phyloP scores from a whole-genome alignment of 2,113 vertebrate genomes.

The Calypte anna region DNA sequence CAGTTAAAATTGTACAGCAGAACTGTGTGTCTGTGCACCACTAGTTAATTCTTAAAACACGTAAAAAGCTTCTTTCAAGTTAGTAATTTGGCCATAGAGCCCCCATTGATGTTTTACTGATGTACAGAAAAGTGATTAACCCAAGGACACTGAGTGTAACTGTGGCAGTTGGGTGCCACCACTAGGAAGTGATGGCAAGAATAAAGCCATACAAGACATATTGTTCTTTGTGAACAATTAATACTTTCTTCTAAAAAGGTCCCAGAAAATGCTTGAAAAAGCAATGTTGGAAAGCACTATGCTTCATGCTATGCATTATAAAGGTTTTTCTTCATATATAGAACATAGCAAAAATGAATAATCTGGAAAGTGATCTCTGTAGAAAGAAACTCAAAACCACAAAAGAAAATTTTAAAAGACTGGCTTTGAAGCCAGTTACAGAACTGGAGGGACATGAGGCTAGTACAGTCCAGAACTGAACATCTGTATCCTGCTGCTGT shows the following conservation, averaged over 20 bases:
- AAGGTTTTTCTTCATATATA: not conserved
- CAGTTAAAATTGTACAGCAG: not conserved
- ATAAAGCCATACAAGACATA: not conserved
- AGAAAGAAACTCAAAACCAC: not conserved
- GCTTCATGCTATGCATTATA: not conserved
- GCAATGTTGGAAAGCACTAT: not conserved
- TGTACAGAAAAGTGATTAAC: not conserved
- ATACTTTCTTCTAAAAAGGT: not conserved
- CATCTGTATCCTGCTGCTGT: conserved; percentile 47
- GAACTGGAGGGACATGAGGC: not conserved
- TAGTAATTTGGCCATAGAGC: not conserved
- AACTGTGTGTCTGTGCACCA: not conserved
- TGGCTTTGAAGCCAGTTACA: not conserved
- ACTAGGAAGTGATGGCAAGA: not conserved
- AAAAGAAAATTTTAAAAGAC: not conserved
- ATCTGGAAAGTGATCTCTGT: not conserved
- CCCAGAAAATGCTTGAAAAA: not conserved
- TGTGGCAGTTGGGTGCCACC: not conserved
- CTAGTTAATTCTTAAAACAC: not conserved
- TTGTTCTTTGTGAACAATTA: not conserved
- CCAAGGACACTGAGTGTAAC: rapidly evolving
- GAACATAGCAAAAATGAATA: not conserved
- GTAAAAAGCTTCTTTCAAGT: not conserved
- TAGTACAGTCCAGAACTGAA: not conserved
- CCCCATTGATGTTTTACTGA: not conserved